phyloP scores from a whole-genome alignment of 2,797 vertebrate species.

The Geotrypetes seraphini region DNA sequence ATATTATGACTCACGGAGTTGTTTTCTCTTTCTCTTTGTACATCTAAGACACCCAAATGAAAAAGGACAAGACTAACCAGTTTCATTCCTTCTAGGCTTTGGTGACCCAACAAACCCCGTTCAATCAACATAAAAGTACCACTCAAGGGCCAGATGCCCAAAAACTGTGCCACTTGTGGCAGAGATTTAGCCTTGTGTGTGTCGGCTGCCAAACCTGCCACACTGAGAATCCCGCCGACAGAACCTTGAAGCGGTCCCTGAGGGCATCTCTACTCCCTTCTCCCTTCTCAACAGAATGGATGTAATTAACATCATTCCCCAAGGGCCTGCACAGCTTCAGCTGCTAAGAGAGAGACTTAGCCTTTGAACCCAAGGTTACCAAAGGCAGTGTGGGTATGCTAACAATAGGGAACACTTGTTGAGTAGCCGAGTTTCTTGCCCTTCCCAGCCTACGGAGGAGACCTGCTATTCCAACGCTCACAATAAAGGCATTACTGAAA shows the following conservation, averaged over 20 bases:
- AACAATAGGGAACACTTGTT: slow-evolving; percentile 30
- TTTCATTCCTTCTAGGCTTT: slow-evolving; percentile 2
- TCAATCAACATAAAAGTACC: slow-evolving; percentile 18
- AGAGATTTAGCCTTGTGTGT: slow-evolving; percentile 47
- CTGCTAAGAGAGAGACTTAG: slow-evolving; percentile 39
- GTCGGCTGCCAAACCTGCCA: slow-evolving; percentile 23
- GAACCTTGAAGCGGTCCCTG: slow-evolving; percentile 41
- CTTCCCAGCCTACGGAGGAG: neutral
- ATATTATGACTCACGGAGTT: slow-evolving; percentile 7
- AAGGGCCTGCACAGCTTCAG: slow-evolving; percentile 33
- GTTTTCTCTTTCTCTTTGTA: neutral
- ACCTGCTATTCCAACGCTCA: no score
- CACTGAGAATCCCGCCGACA: slow-evolving; percentile 38
- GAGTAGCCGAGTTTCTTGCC: slow-evolving; percentile 23
- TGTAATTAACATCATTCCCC: slow-evolving; percentile 45
- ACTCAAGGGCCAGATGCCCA: slow-evolving; percentile 21
- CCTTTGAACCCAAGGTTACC: slow-evolving; percentile 32
- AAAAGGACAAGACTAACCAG: slow-evolving; percentile 18
- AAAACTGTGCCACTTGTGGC: slow-evolving; percentile 8
- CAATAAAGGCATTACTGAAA: no score
- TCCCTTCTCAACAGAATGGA: slow-evolving; percentile 30
- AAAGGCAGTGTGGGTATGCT: slow-evolving; percentile 11
- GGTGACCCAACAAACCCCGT: slow-evolving; percentile 19
- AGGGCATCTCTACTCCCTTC: slow-evolving; percentile 32
- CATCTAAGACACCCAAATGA: neutral